Evolutionary conservation across 1,140 invertebrate species (phyloP).

Genomic region (Macrosteles quadrilineatus): DNA sequence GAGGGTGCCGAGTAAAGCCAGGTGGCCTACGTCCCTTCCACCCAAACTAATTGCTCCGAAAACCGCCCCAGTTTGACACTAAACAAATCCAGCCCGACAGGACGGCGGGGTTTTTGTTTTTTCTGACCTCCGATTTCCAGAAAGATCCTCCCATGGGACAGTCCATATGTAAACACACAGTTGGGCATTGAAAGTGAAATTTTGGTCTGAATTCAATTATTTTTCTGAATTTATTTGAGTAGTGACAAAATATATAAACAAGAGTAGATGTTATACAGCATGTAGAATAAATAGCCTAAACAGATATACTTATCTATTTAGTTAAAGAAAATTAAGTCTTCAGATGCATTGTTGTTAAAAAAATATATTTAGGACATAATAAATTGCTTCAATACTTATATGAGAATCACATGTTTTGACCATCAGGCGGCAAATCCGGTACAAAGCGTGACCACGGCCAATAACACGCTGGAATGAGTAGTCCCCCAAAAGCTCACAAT

Average conservation of each 20-base stretch:
- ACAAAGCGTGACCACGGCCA: neutral
- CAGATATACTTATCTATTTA: no score
- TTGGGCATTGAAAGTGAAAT: no score
- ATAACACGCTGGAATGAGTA: neutral
- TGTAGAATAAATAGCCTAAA: no score
- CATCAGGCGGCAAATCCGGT: neutral
- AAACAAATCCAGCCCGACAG: neutral
- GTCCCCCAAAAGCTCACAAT: neutral
- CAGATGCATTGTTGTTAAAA: neutral
- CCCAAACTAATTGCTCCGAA: constrained; percentile 10
- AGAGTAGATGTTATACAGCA: no score
- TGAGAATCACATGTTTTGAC: neutral
- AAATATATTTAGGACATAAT: neutral
- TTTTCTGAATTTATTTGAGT: no score
- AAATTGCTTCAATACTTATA: neutral
- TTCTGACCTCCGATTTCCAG: neutral
- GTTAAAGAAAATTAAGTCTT: no score
- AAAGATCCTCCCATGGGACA: neutral
- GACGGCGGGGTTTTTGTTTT: neutral
- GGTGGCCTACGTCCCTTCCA: neutral
- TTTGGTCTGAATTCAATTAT: no score
- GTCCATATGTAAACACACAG: no score
- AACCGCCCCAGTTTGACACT: neutral
- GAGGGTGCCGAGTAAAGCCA: no score
- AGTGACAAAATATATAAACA: no score